Evolutionary conservation across 2,797 vertebrate genomes (phyloP).

Genomic region (Rallus crepitans): DNA sequence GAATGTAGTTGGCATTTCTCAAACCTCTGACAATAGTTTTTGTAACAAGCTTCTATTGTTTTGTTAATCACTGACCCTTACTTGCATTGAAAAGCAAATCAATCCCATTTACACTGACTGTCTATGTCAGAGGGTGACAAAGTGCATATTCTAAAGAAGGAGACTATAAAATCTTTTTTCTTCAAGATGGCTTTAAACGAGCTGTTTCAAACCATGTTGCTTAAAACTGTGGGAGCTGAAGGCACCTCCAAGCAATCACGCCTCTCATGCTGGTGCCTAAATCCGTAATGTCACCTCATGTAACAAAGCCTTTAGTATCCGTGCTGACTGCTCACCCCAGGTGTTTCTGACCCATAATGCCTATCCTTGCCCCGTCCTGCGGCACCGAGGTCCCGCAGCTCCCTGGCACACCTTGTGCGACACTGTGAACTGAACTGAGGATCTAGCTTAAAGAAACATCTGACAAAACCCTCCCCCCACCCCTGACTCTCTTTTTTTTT

Average conservation of each 20-base stretch:
- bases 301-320: background rate
- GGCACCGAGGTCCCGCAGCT: background rate
- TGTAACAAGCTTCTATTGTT: background rate
- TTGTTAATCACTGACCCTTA: background rate
- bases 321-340: background rate
- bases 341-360: background rate
- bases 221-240: background rate
- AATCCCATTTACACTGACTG: background rate
- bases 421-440: background rate
- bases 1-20: background rate
- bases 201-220: background rate
- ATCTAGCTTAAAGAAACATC: conserved; percentile 36
- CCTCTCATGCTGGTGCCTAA: background rate
- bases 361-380: accelerated
- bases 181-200: background rate
- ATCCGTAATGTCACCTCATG: background rate
- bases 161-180: background rate
- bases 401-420: background rate
- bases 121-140: background rate
- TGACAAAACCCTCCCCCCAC: background rate
- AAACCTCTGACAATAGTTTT: background rate
- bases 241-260: background rate
- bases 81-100: background rate
- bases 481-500: background rate
- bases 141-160: background rate